Evolutionary conservation across 1,140 invertebrate genomes (phyloP), one percentile per base, ranked within the genome.

Genomic region (Panulirus ornatus): DNA sequence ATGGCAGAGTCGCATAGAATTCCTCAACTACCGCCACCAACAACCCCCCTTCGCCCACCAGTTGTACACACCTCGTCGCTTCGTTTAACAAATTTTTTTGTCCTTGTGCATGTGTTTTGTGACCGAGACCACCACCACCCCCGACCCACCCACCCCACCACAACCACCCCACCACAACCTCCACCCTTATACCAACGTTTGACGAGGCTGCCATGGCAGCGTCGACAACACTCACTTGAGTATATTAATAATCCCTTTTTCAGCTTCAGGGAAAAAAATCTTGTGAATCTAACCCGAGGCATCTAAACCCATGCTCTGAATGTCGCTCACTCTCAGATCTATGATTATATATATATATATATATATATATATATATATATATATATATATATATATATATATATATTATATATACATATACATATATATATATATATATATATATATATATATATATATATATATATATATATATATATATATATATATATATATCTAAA

Each of bases 231-330:
- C 40, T 75, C 27, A 19, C 84, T 66, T 88, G 84, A 89, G 76
- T 54, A 66, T 83, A 89, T 83, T 89, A 89, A 89, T 89, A 51
- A 34, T 89, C 87, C 81, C 75, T 76, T 89, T 89, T 89, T 89
- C 87, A 89, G 87, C 87, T 89, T 83, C 79, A 84, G 87, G 87
- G 87, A 89, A 89, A 88, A 51, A 34, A 79, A 71, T 44, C 30
- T 81, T 88, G 51, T 44, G 81, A 89, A 75, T 75, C 79, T 89
- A 89, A 89, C 78, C 86, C 79, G 75, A 73, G 36, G 70, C 40
- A 83, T 82, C 51, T 83, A 83, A 89, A 89, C 78, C 79, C 66
- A 89, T 36, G 66, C 51, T 63, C 27, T 89, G 87, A 89, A 47
- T 84, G 87, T 83, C 87, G 36, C 70, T 82, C 42, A 34, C 40